Evolutionary conservation across 2,888 invertebrate genomes (phyloP), one percentile per base, ranked within the genome.

Genomic region (Herminia tarsipennalis): DNA sequence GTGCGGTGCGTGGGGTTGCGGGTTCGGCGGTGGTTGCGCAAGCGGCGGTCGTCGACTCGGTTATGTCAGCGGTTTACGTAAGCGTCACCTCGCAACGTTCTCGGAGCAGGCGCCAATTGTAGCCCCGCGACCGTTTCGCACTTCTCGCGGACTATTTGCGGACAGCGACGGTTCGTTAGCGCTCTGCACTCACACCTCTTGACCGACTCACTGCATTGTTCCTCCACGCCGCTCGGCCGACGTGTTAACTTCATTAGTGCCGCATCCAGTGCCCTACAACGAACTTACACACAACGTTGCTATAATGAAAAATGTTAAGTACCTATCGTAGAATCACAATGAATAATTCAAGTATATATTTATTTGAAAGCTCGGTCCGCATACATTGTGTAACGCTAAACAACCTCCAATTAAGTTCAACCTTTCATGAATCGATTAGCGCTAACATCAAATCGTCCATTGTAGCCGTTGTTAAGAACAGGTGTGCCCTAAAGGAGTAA

Each of bases 31-130:
- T 73, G 76, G 80, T 91, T 91, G 87, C 89, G 88, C 88, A 90
- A 91, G 78, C 80, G 73, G 67, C 89, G 90, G 91, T 90, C 90
- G 88, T 87, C 89, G 90, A 90, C 90, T 88, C 81, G 86, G 83
- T 91, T 91, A 91, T 91, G 88, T 91, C 91, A 90, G 88, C 76
- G 71, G 75, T 76, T 91, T 91, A 89, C 90, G 89, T 91, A 90
- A 91, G 78, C 81, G 77, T 83, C 85, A 84, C 86, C 86, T 88
- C 88, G 89, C 86, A 85, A 85, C 81, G 85, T 76, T 86, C 86
- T 82, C 84, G 77, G 81, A 72, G 74, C 85, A 79, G 77, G 77
- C 82, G 78, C 81, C 85, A 81, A 69, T 82, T 83, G 83, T 84
- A 75, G 80, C 76, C 75, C 80, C 82, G 83, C 78, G 80, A 80